Evolutionary conservation across 1,140 invertebrate species (phyloP).

Genomic region (Dendroctonus ponderosae): DNA sequence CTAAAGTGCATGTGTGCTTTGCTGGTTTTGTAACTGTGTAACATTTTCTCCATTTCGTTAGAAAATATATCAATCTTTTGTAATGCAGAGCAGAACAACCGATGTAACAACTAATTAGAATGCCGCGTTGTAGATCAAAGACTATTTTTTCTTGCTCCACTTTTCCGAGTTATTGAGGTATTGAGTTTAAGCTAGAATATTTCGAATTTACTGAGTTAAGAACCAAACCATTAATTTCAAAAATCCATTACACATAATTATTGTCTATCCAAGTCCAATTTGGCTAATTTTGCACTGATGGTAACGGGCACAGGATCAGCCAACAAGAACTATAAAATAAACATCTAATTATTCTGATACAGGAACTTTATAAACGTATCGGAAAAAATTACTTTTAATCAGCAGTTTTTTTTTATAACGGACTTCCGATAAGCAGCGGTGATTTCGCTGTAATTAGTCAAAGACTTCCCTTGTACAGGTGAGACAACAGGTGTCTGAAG

Average conservation of each 20-base stretch:
- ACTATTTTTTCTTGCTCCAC: no score
- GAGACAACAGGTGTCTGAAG: constrained; percentile 26
- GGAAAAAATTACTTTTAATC: constrained; percentile 8
- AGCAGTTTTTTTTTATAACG: constrained; percentile 12
- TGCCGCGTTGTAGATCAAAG: no score
- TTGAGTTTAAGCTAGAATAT: neutral
- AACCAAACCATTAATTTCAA: neutral
- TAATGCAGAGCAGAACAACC: no score
- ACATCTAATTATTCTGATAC: no score
- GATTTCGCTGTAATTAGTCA: constrained; percentile 21
- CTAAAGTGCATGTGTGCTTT: no score
- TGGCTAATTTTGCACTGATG: neutral
- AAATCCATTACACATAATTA: neutral
- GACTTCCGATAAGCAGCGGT: constrained; percentile 26
- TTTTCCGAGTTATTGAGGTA: no score
- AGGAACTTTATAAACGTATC: no score
- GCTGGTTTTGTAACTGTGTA: no score
- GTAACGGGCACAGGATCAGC: neutral
- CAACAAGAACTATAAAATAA: neutral
- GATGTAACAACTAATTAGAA: no score
- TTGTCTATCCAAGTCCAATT: neutral
- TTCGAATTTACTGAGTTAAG: neutral
- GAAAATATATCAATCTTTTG: no score
- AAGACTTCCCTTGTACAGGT: constrained; percentile 25
- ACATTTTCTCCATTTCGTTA: no score